Conservation (phyloP, 2,113 vertebrate genomes). For the Smithornis capensis region DNA sequence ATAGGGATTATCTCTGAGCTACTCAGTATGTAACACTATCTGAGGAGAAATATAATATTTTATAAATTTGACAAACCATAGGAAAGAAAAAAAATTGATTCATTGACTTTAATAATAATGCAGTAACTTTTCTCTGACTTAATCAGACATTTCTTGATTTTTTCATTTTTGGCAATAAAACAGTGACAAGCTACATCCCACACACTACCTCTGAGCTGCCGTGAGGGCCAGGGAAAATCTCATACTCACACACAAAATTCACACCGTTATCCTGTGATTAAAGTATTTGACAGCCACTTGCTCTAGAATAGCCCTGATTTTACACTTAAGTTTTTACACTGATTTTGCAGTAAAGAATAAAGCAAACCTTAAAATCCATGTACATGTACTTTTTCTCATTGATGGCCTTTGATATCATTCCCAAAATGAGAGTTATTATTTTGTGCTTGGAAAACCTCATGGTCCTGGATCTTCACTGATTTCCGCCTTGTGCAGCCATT, state of each 20-base stretch:
- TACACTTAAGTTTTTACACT: neutral
- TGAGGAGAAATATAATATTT: slow-evolving; percentile 84
- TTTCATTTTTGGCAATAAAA: slow-evolving; percentile 5
- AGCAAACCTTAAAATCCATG: neutral
- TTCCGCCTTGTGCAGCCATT: neutral
- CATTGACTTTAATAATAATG: slow-evolving; percentile 72
- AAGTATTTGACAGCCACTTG: neutral
- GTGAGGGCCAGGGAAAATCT: neutral
- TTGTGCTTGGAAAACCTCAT: neutral
- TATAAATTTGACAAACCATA: slow-evolving; percentile 81
- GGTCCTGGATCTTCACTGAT: neutral
- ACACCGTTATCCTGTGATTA: neutral
- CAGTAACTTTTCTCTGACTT: slow-evolving; percentile 64
- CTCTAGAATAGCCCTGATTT: neutral
- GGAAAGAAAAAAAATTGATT: slow-evolving; percentile 68
- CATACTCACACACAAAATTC: neutral
- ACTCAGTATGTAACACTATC: slow-evolving; percentile 78
- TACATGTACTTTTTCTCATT: rapidly evolving
- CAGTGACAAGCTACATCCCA: slow-evolving; percentile 4
- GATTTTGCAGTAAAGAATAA: neutral
- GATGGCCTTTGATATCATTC: neutral
- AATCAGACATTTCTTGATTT: slow-evolving; percentile 46
- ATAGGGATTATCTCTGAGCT: slow-evolving; percentile 85
- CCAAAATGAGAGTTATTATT: neutral
- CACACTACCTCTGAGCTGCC: neutral